Percentiles rank a stretch among this genome's conserved stretches.
phyloP scores from a whole-genome alignment of 2,888 invertebrate species.

The Campopleginae sp. region DNA sequence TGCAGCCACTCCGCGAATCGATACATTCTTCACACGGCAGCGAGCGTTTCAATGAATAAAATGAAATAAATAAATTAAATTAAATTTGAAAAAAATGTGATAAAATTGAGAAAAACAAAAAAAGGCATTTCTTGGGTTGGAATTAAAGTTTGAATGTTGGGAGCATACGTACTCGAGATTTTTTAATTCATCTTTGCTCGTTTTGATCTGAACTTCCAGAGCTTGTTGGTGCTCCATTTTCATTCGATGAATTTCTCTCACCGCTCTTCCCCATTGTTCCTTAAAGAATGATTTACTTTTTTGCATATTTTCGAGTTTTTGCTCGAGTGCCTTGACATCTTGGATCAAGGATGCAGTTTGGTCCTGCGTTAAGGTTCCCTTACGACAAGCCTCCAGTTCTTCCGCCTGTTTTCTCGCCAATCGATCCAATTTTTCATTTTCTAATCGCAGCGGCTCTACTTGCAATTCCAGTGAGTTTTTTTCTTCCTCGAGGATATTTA shows the following conservation, averaged over 20 bases:
- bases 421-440: conserved; percentile 76
- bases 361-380: conserved; percentile 87
- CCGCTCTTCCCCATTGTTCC: conserved; percentile 90
- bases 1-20: too few species aligned
- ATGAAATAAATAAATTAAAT: too few species aligned
- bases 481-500: conserved; percentile 74
- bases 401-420: conserved; percentile 75
- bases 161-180: conserved; percentile 76
- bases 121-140: too few species aligned
- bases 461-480: conserved; percentile 75
- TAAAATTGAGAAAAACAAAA: too few species aligned
- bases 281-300: conserved; percentile 91
- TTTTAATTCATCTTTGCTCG: conserved; percentile 82
- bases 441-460: conserved; percentile 75
- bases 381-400: conserved; percentile 81
- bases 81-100: too few species aligned
- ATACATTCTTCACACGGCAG: too few species aligned
- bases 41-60: too few species aligned
- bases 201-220: conserved; percentile 85
- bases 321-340: conserved; percentile 88
- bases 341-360: conserved; percentile 88
- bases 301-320: conserved; percentile 87
- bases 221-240: conserved; percentile 86
- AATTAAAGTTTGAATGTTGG: too few species aligned
- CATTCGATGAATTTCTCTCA: conserved; percentile 88